Conservation (phyloP, 2,888 invertebrate genomes). For the Tetranychus piercei region DNA sequence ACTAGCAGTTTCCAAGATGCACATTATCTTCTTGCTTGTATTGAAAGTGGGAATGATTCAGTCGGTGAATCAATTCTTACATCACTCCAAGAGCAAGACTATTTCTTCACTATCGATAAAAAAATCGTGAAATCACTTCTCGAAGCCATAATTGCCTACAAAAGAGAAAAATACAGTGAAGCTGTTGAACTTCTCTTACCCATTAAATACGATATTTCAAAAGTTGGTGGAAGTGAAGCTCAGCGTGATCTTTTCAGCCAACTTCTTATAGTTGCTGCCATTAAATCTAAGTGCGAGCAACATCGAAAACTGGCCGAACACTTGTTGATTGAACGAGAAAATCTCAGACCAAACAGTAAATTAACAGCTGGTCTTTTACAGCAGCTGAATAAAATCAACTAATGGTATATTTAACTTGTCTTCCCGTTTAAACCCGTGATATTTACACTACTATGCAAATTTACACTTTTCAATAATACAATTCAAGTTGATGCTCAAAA, state of each 20-base stretch:
- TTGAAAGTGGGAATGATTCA: constrained; percentile 30
- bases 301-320: constrained; percentile 22
- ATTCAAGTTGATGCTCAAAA: too few species aligned
- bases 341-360: neutral
- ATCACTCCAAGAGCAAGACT: neutral
- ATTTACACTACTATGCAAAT: too few species aligned
- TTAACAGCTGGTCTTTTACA: neutral
- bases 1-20: constrained; percentile 37
- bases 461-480: too few species aligned
- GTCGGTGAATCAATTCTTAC: constrained; percentile 16
- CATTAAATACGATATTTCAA: constrained; percentile 31
- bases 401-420: too few species aligned
- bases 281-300: constrained; percentile 24
- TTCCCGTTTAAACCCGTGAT: too few species aligned
- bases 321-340: constrained; percentile 14
- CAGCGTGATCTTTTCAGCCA: constrained; percentile 34
- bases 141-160: constrained; percentile 32
- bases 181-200: constrained; percentile 32
- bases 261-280: constrained; percentile 32
- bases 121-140: constrained; percentile 26
- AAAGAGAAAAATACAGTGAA: constrained; percentile 30
- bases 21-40: constrained; percentile 33
- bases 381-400: neutral
- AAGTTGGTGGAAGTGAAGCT: constrained; percentile 36
- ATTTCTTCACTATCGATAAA: constrained; percentile 26